phyloP scores from a whole-genome alignment of 2,113 vertebrate genomes.

The Etheostoma cragini region DNA sequence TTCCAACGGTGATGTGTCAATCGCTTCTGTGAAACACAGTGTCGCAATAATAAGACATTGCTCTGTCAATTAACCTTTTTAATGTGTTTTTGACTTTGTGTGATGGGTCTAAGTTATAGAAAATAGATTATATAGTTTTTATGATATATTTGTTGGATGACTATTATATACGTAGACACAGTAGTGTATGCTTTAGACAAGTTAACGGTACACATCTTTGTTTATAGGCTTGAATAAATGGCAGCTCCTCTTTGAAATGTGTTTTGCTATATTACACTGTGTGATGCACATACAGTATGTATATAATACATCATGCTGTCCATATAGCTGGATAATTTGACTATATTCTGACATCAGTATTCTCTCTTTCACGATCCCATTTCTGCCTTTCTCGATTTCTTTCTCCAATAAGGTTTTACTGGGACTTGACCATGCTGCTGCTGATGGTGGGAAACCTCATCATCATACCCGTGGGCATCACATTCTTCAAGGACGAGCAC shows the following conservation, averaged over 20 bases:
- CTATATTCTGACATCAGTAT: neutral
- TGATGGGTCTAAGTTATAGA: neutral
- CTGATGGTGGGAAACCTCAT: conserved; percentile 99
- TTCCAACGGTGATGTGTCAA: neutral
- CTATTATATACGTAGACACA: neutral
- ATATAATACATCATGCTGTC: neutral
- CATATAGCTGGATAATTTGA: neutral
- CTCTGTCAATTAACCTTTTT: neutral
- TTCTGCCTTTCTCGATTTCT: conserved; percentile 43
- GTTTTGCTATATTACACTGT: neutral
- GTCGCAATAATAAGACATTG: neutral
- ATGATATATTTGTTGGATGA: neutral
- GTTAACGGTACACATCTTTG: neutral
- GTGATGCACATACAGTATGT: neutral
- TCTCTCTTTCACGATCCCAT: neutral
- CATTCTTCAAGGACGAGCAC: conserved; percentile 99
- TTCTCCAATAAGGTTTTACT: conserved; percentile 92
- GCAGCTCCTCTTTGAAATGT: neutral
- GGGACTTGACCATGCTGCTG: conserved; percentile 99
- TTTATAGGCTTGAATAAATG: neutral
- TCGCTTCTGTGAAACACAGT: too few species aligned
- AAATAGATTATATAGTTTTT: neutral
- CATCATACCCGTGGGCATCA: conserved; percentile 99
- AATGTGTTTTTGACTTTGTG: neutral
- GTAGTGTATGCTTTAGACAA: neutral